phyloP scores from a whole-genome alignment of 2,797 vertebrate genomes.

The Silurus lanzhouensis region DNA sequence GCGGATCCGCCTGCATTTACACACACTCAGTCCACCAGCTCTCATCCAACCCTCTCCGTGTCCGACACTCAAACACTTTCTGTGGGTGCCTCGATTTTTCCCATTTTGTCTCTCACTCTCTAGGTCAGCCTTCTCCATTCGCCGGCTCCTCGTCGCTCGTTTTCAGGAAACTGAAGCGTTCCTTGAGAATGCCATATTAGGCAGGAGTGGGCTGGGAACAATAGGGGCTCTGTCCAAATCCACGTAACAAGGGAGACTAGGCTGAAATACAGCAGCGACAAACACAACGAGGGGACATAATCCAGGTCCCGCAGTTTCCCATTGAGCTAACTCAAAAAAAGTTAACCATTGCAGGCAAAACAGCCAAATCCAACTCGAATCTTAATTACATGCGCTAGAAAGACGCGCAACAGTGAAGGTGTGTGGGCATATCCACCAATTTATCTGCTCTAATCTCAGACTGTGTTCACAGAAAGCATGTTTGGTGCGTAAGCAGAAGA shows the following conservation, averaged over 20 bases:
- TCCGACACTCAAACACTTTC: background rate
- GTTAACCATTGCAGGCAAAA: background rate
- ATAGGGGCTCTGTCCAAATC: slow-evolving; percentile 78
- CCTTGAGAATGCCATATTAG: slow-evolving; percentile 77
- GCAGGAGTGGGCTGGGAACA: slow-evolving; percentile 79
- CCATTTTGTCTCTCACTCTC: slow-evolving; percentile 6
- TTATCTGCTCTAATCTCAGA: background rate
- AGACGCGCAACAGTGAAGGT: background rate
- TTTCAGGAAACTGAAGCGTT: slow-evolving; percentile 51
- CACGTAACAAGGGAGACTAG: slow-evolving; percentile 73
- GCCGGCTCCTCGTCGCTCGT: slow-evolving; percentile 40
- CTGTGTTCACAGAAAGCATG: background rate
- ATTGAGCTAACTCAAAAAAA: background rate
- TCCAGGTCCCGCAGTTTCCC: background rate
- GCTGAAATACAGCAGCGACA: slow-evolving; percentile 60
- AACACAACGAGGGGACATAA: slow-evolving; percentile 1
- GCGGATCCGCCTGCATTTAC: slow-evolving; percentile 31
- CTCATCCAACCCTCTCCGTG: slow-evolving; percentile 43
- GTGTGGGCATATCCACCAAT: no score
- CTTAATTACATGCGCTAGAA: background rate
- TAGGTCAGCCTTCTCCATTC: slow-evolving; percentile 22
- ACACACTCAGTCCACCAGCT: slow-evolving; percentile 27
- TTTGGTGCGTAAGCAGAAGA: background rate
- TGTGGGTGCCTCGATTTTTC: background rate
- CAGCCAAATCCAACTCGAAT: background rate